These are phyloP conservation scores for Eciton burchellii DNA, from an alignment of 1,140 invertebrate genomes.

Conservation along the genomic window DNA sequence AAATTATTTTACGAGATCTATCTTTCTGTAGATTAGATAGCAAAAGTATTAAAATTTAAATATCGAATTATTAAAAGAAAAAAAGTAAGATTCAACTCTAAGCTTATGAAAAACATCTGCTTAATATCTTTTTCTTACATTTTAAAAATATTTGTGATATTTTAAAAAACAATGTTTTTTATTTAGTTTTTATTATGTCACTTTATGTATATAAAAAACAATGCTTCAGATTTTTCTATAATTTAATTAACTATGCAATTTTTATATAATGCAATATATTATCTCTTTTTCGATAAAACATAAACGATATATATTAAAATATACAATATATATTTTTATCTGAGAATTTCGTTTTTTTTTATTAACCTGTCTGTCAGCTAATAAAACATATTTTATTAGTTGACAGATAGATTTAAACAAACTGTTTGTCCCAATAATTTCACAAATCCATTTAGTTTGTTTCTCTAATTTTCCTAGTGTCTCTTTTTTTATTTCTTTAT, in stretches of 20 bases:
- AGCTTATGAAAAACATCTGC: conserved; percentile 38
- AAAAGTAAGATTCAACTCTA: conserved; percentile 31
- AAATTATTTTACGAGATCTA: conserved; percentile 44
- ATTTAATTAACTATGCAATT: conserved; percentile 7
- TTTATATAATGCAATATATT: conserved; percentile 51
- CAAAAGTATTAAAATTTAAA: too few species aligned
- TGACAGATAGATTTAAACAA: too few species aligned
- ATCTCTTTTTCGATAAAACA: too few species aligned
- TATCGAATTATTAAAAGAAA: conserved; percentile 37
- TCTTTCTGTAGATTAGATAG: conserved; percentile 51
- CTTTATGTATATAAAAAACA: conserved; percentile 27
- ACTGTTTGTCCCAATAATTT: too few species aligned
- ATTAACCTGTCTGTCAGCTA: too few species aligned
- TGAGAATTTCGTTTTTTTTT: too few species aligned
- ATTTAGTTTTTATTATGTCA: conserved; percentile 44
- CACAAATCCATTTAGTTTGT: too few species aligned
- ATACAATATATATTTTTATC: too few species aligned
- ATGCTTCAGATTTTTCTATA: conserved; percentile 1
- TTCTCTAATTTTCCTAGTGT: too few species aligned
- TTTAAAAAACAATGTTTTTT: conserved; percentile 49
- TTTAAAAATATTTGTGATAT: conserved; percentile 56
- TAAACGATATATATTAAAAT: too few species aligned
- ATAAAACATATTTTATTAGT: too few species aligned
- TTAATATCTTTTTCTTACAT: conserved; percentile 46
- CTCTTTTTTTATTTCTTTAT: too few species aligned